Base-by-base conservation (phyloP, 2,113 vertebrate species). In the Promerops cafer region DNA sequence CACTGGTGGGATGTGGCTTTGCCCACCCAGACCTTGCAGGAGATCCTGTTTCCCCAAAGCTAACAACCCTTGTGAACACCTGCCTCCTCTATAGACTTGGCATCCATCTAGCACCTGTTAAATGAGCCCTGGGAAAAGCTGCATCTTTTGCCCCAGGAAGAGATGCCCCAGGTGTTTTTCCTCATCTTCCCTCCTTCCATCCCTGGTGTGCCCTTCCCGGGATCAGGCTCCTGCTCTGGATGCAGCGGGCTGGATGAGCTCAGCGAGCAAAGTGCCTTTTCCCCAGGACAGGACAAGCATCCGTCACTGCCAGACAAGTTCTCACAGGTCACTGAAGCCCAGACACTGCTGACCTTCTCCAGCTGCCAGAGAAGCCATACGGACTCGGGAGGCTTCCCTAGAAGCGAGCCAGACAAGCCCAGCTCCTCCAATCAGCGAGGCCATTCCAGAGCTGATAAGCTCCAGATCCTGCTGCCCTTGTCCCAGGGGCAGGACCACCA, bases 141-240 rank as follows among this genome's bases (percentile, higher is more conserved):
- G n/a, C 31, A 76, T 52, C 47, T 40, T 50, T 50, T 59, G 27
- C 10, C 40, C 31, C 30, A 11, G 19, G 20, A 80, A 60, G 40
- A 75, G 33, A 64, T 44, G n/a, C 4, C 50, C 31, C 57, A 39
- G 35, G 33, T 69, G 5, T 24, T 90, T 53, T 64, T 15, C 20
- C 30, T 75, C 8, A 0, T 69, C 18, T 57, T 65, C 22, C 13
- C 44, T 71, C 53, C 56, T 86, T 40, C 49, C 24, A 69, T 52
- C 26, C 35, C 37, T 69, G 65, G 6, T 5, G 1, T 33, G 33
- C 18, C 57, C 5, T 92, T 79, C 28, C 65, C 0, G 0, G 40
- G 42, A 61, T 2, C 21, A 56, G 13, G 31, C 4, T 3, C 64
- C 27, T 0, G 0, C 30, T 59, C 31, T 49, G 91, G 52, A 26